These are phyloP conservation scores for Pyrrhia umbra DNA, from an alignment of 2,888 invertebrate genomes.

Conservation along the genomic window DNA sequence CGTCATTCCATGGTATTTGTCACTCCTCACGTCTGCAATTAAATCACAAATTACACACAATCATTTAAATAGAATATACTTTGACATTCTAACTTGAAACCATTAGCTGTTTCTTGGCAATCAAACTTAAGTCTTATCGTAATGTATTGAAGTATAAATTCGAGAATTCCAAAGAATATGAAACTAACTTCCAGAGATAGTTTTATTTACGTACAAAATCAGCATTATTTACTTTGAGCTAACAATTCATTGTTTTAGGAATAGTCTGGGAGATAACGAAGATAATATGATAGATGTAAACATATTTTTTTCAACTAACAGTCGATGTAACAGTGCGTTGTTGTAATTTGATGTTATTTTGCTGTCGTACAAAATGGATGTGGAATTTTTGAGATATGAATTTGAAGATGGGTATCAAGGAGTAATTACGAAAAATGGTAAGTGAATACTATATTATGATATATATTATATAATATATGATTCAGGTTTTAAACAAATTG, in stretches of 20 bases:
- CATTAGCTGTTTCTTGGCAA: background rate
- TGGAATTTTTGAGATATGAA: slow-evolving; percentile 78
- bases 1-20: slow-evolving; percentile 25
- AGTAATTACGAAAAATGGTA: slow-evolving; percentile 78
- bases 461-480: no score
- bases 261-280: slow-evolving; percentile 53
- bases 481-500: no score
- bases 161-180: background rate
- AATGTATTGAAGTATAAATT: slow-evolving; percentile 3
- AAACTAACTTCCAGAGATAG: slow-evolving; percentile 48
- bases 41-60: slow-evolving; percentile 50
- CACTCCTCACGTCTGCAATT: slow-evolving; percentile 45
- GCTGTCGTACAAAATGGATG: slow-evolving; percentile 73
- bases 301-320: slow-evolving; percentile 55
- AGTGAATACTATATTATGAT: slow-evolving; percentile 60
- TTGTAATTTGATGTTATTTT: slow-evolving; percentile 44
- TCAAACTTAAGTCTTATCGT: slow-evolving; percentile 7
- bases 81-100: slow-evolving; percentile 37
- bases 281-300: slow-evolving; percentile 48
- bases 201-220: slow-evolving; percentile 55
- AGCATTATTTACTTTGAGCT: slow-evolving; percentile 48
- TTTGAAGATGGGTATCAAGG: slow-evolving; percentile 80
- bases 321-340: slow-evolving; percentile 29
- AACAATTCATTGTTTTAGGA: slow-evolving; percentile 58
- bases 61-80: slow-evolving; percentile 34